phyloP scores from a whole-genome alignment of 2,113 vertebrate species.

The Struthio camelus region DNA sequence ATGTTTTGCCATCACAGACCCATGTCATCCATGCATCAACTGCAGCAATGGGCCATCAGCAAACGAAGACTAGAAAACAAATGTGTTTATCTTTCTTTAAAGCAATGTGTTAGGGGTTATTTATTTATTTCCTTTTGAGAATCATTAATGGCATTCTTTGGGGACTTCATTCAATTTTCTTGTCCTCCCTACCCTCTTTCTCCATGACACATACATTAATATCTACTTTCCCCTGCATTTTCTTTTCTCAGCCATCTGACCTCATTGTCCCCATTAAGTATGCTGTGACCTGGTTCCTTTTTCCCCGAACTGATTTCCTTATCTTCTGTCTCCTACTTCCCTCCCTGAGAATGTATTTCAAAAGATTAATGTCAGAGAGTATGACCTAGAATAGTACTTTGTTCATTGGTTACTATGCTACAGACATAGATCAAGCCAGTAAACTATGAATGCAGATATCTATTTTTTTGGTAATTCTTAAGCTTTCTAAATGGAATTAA shows the following conservation, averaged over 20 bases:
- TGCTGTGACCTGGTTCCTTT: neutral
- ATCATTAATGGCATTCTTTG: neutral
- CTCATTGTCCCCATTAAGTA: neutral
- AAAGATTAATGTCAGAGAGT: conserved; percentile 31
- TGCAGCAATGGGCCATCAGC: neutral
- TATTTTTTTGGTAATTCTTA: neutral
- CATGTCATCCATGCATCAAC: neutral
- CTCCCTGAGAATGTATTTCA: conserved; percentile 6
- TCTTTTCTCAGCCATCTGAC: neutral
- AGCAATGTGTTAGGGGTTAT: neutral
- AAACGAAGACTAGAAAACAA: neutral
- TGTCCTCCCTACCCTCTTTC: neutral
- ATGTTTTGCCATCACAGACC: neutral
- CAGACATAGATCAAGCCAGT: conserved; percentile 1
- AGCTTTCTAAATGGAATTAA: neutral
- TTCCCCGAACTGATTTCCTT: neutral
- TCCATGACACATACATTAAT: neutral
- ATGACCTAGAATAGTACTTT: conserved; percentile 26
- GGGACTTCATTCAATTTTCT: neutral
- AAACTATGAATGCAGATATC: neutral
- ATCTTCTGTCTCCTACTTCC: conserved; percentile 12
- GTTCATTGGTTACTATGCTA: neutral
- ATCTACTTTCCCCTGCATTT: neutral
- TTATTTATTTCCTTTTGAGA: neutral
- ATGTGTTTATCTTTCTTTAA: neutral